Conservation (phyloP, 2,113 vertebrate genomes). For the Symphodus melops region DNA sequence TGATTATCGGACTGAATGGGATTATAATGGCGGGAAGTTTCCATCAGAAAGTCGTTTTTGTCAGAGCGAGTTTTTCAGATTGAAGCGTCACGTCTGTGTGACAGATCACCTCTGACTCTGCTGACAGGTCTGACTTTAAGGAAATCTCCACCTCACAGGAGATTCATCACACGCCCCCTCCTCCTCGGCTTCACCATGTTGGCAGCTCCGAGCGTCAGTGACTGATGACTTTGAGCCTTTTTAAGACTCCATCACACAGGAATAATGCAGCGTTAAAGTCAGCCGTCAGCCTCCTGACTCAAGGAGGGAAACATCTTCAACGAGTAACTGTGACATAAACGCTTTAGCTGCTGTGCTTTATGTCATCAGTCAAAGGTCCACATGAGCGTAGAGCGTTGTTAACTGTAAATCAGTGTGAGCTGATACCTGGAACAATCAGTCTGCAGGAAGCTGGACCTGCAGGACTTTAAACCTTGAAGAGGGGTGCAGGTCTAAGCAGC, state of each 20-base stretch:
- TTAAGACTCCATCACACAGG: conserved; percentile 1
- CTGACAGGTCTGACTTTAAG: conserved; percentile 61
- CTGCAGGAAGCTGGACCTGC: too few species aligned
- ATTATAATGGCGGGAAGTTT: conserved; percentile 58
- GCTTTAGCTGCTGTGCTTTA: too few species aligned
- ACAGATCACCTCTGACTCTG: conserved; percentile 54
- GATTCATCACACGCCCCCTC: not conserved
- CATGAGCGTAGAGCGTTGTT: too few species aligned
- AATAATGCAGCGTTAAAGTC: not conserved
- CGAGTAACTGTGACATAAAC: not conserved
- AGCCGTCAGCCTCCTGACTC: not conserved
- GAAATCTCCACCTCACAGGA: conserved; percentile 22
- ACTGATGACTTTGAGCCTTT: conserved; percentile 14
- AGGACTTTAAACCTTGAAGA: too few species aligned
- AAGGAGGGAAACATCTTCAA: not conserved
- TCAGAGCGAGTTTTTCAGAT: conserved; percentile 37
- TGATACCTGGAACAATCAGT: too few species aligned
- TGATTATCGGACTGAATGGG: conserved; percentile 64
- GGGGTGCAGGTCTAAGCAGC: too few species aligned
- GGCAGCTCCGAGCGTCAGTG: not conserved
- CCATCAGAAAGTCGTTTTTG: conserved; percentile 69
- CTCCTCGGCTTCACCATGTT: not conserved
- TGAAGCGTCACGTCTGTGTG: conserved; percentile 38
- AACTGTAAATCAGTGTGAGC: too few species aligned
- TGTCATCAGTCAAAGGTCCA: too few species aligned